Percentiles rank a stretch among this genome's conserved stretches.
phyloP scores from a whole-genome alignment of 2,888 invertebrate genomes.

The Lochmaea crataegi region DNA sequence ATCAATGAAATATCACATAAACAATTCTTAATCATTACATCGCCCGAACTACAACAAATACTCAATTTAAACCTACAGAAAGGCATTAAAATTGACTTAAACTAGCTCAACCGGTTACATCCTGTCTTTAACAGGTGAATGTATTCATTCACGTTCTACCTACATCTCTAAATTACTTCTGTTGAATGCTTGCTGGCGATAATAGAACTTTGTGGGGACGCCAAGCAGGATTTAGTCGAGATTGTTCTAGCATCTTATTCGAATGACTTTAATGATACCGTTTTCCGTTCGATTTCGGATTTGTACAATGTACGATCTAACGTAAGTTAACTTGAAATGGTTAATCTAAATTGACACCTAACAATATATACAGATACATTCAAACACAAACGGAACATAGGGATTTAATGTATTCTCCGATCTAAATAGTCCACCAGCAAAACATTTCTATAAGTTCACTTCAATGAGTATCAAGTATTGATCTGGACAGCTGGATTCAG shows the following conservation, averaged over 20 bases:
- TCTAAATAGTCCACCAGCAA: too few relatives aligned
- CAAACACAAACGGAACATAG: too few relatives aligned
- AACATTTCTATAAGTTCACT: too few relatives aligned
- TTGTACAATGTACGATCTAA: neutral
- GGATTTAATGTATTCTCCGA: too few relatives aligned
- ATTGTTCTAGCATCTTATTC: constrained; percentile 10
- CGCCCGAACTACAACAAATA: constrained; percentile 17
- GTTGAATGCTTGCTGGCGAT: constrained; percentile 16
- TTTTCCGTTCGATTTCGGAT: constrained; percentile 13
- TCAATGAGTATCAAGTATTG: too few relatives aligned
- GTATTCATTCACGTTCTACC: constrained; percentile 43
- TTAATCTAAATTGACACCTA: too few relatives aligned
- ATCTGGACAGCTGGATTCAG: too few relatives aligned
- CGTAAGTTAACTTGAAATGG: neutral
- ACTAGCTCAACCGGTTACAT: constrained; percentile 44
- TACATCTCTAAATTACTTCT: constrained; percentile 40
- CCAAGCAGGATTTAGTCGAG: constrained; percentile 22
- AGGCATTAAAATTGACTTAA: constrained; percentile 44
- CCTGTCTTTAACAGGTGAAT: constrained; percentile 46
- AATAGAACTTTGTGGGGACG: constrained; percentile 28
- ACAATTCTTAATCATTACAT: neutral
- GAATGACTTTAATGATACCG: neutral
- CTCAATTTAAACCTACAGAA: constrained; percentile 42
- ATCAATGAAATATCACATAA: too few relatives aligned
- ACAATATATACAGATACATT: too few relatives aligned